phyloP scores from a whole-genome alignment of 1,140 invertebrate genomes.

The Lepidurus packardi region DNA sequence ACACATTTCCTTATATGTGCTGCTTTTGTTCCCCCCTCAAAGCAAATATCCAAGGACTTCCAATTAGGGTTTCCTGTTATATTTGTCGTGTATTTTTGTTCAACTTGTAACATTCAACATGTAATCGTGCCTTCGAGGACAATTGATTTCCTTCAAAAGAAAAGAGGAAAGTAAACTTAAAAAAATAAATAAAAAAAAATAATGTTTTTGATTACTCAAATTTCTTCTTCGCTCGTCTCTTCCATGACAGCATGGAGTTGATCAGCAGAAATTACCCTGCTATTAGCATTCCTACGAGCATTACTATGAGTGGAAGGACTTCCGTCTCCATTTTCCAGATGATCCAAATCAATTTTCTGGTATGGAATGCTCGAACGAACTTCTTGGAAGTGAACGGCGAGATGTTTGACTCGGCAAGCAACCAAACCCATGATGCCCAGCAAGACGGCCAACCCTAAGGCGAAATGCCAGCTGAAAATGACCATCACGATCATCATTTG shows the following conservation, averaged over 20 bases:
- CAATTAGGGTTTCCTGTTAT: not conserved
- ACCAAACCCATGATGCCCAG: constrained; percentile 41
- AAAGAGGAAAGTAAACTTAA: not conserved
- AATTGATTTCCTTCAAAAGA: not conserved
- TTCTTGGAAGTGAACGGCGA: constrained; percentile 35
- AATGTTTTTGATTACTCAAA: not conserved
- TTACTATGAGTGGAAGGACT: not conserved
- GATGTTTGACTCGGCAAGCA: constrained; percentile 34
- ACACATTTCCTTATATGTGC: not conserved
- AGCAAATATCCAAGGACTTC: not conserved
- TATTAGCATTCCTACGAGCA: not conserved
- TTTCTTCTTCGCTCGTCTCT: constrained; percentile 4
- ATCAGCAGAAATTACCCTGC: constrained; percentile 13
- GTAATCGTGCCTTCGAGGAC: not conserved
- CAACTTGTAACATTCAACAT: not conserved
- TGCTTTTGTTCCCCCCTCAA: not conserved
- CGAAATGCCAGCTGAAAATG: constrained; percentile 49
- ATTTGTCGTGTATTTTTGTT: not conserved
- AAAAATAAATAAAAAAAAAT: not conserved
- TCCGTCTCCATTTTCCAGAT: not conserved
- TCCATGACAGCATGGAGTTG: constrained; percentile 10
- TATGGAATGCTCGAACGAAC: constrained; percentile 31
- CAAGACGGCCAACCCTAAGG: constrained; percentile 42
- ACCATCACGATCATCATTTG: constrained; percentile 50
- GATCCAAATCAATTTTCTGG: constrained; percentile 37